Conservation (phyloP, 2,113 vertebrate species). For the Diadophis punctatus region DNA sequence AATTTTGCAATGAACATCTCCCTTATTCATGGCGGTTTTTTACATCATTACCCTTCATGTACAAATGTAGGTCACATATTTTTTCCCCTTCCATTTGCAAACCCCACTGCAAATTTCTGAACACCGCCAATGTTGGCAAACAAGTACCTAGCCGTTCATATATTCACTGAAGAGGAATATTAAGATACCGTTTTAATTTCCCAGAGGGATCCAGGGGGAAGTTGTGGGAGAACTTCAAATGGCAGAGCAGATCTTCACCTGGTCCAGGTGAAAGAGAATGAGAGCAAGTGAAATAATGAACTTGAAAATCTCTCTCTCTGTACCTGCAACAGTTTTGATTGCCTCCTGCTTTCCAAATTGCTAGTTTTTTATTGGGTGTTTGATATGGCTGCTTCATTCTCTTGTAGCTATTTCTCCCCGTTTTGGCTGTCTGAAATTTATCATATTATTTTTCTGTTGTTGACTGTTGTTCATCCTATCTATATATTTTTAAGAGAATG, state of each 20-base stretch:
- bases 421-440: background rate
- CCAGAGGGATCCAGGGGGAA: background rate
- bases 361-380: background rate
- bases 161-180: background rate
- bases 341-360: background rate
- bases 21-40: background rate
- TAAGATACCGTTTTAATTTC: background rate
- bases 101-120: background rate
- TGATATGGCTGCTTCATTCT: background rate
- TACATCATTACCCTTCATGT: background rate
- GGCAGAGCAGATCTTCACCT: background rate
- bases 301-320: too few relatives aligned
- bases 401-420: background rate
- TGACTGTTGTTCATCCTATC: background rate
- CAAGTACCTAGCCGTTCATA: background rate
- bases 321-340: background rate
- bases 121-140: background rate
- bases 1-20: background rate
- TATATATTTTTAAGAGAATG: background rate
- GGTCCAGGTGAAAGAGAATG: background rate
- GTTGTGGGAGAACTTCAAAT: background rate
- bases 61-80: background rate
- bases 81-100: background rate
- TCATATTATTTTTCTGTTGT: background rate
- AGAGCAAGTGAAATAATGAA: background rate